Evolutionary conservation across 2,888 invertebrate species (phyloP), one percentile per base, ranked within the genome.

Genomic region (Trilocha varians): DNA sequence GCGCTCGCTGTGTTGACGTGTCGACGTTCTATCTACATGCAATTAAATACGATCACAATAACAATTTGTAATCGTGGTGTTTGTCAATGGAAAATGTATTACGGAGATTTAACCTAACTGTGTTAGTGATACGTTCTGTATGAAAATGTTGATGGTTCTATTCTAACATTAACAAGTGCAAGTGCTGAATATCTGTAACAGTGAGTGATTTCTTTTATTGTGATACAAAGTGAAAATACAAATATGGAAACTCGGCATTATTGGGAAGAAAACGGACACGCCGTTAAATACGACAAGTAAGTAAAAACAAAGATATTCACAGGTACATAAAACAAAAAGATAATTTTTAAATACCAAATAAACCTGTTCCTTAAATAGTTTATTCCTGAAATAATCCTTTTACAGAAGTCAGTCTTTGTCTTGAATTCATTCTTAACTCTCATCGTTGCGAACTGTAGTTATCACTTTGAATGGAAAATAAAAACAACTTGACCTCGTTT

Each of bases 211-310:
- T 50, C 53, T 57, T 52, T 64, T 65, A 46, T 68, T 65, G 70
- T 76, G 68, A 59, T 47, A 59, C 46, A 54, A 65, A 65, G 62
- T 71, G 52, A 78, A n/a, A n/a, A n/a, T n/a, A n/a, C n/a, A n/a
- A n/a, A 69, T 65, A 84, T 84, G 85, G 84, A 84, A 70, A 73
- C 75, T 44, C 70, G 75, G 46, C 62, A 76, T 55, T 85, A 76
- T 61, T 85, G 85, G 85, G 79, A 82, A 50, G 84, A 83, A 53
- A 83, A 74, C 59, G 79, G 82, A 45, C 76, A 73, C 57, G 45
- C 69, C 59, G 72, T 73, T 42, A 85, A 84, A 60, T 83, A 78
- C 69, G 80, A 83, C 57, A 80, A 74, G 84, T 85, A 61, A 74
- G 79, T 71, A 5, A 16, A 25, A 6, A 9, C n/a, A n/a, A n/a